These are phyloP conservation scores for Drosophila pallidifrons DNA, from an alignment of 1,140 invertebrate genomes.

Conservation along the genomic window DNA sequence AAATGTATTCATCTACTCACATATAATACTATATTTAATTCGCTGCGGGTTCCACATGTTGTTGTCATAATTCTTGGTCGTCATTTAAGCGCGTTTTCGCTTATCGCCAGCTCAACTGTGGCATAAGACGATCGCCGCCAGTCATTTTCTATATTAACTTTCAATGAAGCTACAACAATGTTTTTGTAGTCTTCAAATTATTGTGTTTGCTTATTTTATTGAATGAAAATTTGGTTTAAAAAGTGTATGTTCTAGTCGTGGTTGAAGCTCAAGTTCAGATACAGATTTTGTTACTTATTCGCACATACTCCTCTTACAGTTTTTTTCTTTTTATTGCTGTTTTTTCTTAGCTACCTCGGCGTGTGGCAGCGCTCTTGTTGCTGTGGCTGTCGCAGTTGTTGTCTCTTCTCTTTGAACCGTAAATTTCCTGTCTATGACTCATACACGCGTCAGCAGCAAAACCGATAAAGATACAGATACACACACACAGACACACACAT, in stretches of 20 bases:
- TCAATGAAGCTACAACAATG: too few species aligned
- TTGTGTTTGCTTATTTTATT: too few species aligned
- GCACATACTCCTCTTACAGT: constrained; percentile 22
- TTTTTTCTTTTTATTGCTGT: constrained; percentile 23
- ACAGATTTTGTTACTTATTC: constrained; percentile 29
- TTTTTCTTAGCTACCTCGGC: constrained; percentile 41
- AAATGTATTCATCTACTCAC: constrained; percentile 15
- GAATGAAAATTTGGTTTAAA: background rate
- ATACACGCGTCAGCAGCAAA: constrained; percentile 47
- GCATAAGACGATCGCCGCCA: background rate
- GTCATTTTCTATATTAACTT: background rate
- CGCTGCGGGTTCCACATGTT: constrained; percentile 19
- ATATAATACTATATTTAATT: constrained; percentile 10
- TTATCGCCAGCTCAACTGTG: constrained; percentile 27
- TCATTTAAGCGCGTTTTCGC: constrained; percentile 49
- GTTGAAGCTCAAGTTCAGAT: background rate
- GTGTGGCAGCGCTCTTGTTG: constrained; percentile 33
- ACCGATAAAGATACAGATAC: constrained; percentile 67
- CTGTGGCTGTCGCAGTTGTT: constrained; percentile 25
- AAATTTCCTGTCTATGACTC: constrained; percentile 74
- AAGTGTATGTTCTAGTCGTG: background rate
- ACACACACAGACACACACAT: constrained; percentile 33
- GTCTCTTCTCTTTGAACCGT: constrained; percentile 50
- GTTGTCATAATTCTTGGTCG: constrained; percentile 36
- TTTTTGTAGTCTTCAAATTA: too few species aligned